phyloP scores from a whole-genome alignment of 2,113 vertebrate species.

The Dascyllus trimaculatus region DNA sequence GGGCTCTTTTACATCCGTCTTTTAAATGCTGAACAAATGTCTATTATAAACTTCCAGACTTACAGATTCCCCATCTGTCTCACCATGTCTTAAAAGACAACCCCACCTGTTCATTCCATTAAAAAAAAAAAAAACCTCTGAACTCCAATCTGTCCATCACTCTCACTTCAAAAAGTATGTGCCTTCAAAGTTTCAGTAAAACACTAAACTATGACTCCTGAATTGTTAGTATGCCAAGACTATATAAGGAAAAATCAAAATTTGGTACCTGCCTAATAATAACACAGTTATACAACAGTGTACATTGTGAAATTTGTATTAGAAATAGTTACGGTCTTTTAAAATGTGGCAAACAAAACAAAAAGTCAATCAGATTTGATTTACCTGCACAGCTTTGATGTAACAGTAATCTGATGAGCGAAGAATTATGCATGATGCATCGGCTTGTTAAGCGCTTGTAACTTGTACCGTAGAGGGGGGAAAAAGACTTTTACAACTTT shows the following conservation, averaged over 20 bases:
- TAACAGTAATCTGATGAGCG: neutral
- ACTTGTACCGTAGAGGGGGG: neutral
- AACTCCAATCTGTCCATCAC: slow-evolving; percentile 46
- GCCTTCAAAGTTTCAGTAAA: neutral
- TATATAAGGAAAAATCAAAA: neutral
- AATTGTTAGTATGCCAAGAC: neutral
- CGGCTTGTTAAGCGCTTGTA: slow-evolving; percentile 11
- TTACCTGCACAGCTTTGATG: neutral
- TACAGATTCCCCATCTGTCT: slow-evolving; percentile 63
- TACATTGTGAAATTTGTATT: too few relatives aligned
- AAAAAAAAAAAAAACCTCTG: slow-evolving; percentile 5
- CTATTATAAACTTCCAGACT: slow-evolving; percentile 33
- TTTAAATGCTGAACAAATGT: slow-evolving; percentile 45
- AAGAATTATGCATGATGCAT: neutral
- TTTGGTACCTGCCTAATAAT: too few relatives aligned
- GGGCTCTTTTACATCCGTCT: slow-evolving; percentile 25
- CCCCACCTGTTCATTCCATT: slow-evolving; percentile 49
- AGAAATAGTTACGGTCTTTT: too few relatives aligned
- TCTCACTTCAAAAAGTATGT: neutral
- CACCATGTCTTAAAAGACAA: slow-evolving; percentile 26
- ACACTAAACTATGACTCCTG: neutral
- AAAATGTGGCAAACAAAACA: too few relatives aligned
- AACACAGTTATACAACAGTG: neutral
- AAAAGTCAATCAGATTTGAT: neutral
- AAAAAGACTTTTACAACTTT: slow-evolving; percentile 2